A percentile compares a stretch with the other conserved stretches of the same genome.
Conservation (phyloP, 2,113 vertebrate species). For the Ascaphus truei region DNA sequence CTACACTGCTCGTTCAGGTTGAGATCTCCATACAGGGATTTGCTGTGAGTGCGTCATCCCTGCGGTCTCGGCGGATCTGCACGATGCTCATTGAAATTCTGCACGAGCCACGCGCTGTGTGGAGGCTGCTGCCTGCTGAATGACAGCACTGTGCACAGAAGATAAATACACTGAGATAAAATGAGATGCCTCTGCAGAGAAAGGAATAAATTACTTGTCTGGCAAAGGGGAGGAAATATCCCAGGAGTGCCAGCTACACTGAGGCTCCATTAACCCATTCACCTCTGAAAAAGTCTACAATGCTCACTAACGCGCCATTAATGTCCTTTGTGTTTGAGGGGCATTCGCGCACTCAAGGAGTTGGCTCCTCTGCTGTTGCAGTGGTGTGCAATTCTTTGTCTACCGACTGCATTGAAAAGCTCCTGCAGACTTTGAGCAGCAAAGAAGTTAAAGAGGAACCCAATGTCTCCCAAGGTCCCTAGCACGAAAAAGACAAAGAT, state of each 20-base stretch:
- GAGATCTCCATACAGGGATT: neutral
- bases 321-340: neutral
- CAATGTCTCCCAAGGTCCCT: neutral
- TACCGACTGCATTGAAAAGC: too few relatives aligned
- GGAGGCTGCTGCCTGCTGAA: conserved; percentile 34
- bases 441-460: neutral
- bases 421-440: neutral
- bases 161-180: conserved; percentile 39
- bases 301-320: neutral
- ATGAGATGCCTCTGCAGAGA: conserved; percentile 39
- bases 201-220: conserved; percentile 38
- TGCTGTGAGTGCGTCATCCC: conserved; percentile 21
- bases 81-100: conserved; percentile 32
- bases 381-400: too few relatives aligned
- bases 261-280: conserved; percentile 30
- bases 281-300: neutral
- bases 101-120: conserved; percentile 22
- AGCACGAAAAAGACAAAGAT: neutral
- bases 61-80: conserved; percentile 33
- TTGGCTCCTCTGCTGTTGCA: too few relatives aligned
- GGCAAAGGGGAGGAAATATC: conserved; percentile 35
- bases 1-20: neutral
- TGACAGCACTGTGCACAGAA: conserved; percentile 34
- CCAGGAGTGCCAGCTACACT: conserved; percentile 27
- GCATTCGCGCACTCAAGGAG: too few relatives aligned